phyloP scores from a whole-genome alignment of 2,888 invertebrate species.

The Prosopocoilus inquinatus region DNA sequence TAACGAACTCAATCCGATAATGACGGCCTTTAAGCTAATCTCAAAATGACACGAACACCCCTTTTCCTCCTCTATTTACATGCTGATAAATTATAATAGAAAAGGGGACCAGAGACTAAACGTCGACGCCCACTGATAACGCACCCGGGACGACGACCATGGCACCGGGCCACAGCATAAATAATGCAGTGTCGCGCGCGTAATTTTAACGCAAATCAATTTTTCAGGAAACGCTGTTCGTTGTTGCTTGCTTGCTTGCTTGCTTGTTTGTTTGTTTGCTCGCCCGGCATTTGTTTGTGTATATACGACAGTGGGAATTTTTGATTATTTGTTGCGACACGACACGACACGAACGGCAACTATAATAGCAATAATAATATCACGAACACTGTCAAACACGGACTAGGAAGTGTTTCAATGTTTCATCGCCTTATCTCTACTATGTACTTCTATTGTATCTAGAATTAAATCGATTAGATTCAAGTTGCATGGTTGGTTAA shows the following conservation, averaged over 20 bases:
- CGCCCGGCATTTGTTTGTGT: constrained; percentile 21
- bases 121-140: no score
- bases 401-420: constrained; percentile 6
- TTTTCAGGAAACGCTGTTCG: neutral
- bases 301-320: constrained; percentile 36
- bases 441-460: neutral
- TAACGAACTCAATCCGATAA: constrained; percentile 16
- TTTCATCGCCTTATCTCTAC: no score
- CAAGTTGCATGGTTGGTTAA: no score
- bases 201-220: constrained; percentile 12
- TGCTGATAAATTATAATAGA: neutral
- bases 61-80: constrained; percentile 1
- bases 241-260: neutral
- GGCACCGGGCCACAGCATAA: neutral
- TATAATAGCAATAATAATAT: constrained; percentile 15
- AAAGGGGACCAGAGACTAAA: no score
- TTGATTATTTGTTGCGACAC: constrained; percentile 32
- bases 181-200: neutral
- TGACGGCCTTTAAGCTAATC: constrained; percentile 19
- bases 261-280: constrained; percentile 4
- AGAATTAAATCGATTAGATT: no score
- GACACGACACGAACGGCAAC: constrained; percentile 2
- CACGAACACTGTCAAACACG: constrained; percentile 8
- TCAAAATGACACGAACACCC: constrained; percentile 19
- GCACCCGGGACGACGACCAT: no score